Percentiles rank a stretch among this genome's conserved stretches.
Evolutionary conservation across 1,140 invertebrate genomes (phyloP).

Genomic region (Schlechtendalia chinensis): DNA sequence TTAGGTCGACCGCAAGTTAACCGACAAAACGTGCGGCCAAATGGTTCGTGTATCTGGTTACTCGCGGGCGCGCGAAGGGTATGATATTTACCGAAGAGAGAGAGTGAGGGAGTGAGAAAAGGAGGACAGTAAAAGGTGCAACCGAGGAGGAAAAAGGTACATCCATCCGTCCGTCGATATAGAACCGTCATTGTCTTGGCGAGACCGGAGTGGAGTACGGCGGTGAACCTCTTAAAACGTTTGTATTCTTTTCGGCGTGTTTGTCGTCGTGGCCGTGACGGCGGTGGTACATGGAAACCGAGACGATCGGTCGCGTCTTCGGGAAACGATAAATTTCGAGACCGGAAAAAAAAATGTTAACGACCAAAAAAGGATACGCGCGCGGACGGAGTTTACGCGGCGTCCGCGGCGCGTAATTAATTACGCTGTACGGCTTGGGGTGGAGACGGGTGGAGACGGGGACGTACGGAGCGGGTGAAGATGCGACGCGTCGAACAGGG

Average conservation of each 20-base stretch:
- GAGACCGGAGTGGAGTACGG: neutral
- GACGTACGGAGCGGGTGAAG: too few relatives aligned
- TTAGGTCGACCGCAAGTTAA: constrained; percentile 47
- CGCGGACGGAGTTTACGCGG: neutral
- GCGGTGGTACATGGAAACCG: neutral
- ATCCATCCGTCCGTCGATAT: neutral
- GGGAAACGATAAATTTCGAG: neutral
- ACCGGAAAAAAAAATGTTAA: neutral
- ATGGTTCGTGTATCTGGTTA: constrained; percentile 44
- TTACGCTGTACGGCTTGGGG: too few relatives aligned
- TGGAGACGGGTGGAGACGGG: too few relatives aligned
- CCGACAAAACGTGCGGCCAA: constrained; percentile 30
- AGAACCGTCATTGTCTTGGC: constrained; percentile 33
- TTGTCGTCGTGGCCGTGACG: constrained; percentile 12
- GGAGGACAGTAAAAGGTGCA: constrained; percentile 49
- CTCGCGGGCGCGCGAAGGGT: neutral
- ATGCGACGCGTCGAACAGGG: neutral
- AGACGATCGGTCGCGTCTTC: neutral
- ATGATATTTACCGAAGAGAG: constrained; percentile 47
- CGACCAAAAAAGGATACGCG: neutral
- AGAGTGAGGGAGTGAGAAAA: too few relatives aligned
- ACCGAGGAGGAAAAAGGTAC: constrained; percentile 38
- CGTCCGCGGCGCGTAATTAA: constrained; percentile 5
- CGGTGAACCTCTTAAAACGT: constrained; percentile 44
- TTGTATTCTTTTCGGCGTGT: constrained; percentile 36